These are phyloP conservation scores for Atethmia centrago DNA, from an alignment of 2,888 invertebrate genomes.

Conservation along the genomic window DNA sequence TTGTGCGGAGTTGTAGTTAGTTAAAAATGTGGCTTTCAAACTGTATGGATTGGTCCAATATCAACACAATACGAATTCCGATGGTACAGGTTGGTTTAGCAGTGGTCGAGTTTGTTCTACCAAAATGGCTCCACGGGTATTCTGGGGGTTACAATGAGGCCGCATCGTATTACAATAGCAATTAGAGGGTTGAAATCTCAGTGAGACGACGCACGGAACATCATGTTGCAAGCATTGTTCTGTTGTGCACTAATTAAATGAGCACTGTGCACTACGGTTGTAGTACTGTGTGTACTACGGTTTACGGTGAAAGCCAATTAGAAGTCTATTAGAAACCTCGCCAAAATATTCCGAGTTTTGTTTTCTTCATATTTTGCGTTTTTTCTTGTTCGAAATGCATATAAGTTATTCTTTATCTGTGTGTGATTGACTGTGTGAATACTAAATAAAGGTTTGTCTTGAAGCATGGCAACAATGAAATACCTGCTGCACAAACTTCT, in stretches of 20 bases:
- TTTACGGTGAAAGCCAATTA: background rate
- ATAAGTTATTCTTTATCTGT: background rate
- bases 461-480: too few relatives aligned
- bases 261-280: slow-evolving; percentile 39
- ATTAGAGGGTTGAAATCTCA: slow-evolving; percentile 37
- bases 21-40: slow-evolving; percentile 40
- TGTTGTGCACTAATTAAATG: slow-evolving; percentile 40
- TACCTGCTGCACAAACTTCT: too few relatives aligned
- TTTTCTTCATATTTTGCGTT: background rate
- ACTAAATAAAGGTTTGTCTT: too few relatives aligned
- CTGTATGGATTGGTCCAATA: slow-evolving; percentile 43
- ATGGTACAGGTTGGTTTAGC: slow-evolving; percentile 8
- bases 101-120: slow-evolving; percentile 18
- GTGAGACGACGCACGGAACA: slow-evolving; percentile 35
- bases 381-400: background rate
- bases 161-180: slow-evolving; percentile 35
- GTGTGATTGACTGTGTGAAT: background rate
- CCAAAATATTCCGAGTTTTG: background rate
- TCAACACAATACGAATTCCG: slow-evolving; percentile 33
- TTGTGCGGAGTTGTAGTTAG: slow-evolving; percentile 29
- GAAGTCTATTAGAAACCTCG: background rate
- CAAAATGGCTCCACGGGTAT: slow-evolving; percentile 27
- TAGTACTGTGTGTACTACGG: too few relatives aligned
- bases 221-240: slow-evolving; percentile 24
- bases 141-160: slow-evolving; percentile 22